Percentiles rank a stretch among this genome's conserved stretches.
Conservation (phyloP, 1,140 invertebrate genomes). For the Xylocopa sonorina region DNA sequence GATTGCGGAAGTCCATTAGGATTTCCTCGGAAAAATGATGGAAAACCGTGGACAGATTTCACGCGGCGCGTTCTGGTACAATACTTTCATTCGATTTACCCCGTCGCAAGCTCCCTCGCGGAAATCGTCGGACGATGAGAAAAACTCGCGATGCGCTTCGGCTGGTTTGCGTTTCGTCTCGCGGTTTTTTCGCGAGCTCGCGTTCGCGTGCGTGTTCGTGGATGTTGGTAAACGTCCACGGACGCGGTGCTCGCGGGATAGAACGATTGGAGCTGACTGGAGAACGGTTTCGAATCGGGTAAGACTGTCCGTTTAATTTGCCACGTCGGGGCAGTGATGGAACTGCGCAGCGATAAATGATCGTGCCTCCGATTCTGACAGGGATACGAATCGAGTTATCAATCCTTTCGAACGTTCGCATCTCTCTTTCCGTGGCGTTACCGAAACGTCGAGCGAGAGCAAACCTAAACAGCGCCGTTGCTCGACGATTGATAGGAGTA, state of each 20-base stretch:
- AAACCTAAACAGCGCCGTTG: no score
- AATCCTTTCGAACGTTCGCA: not conserved
- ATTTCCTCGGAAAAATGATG: conserved; percentile 23
- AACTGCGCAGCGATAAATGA: not conserved
- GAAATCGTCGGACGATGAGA: no score
- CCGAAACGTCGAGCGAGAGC: no score
- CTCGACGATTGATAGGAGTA: no score
- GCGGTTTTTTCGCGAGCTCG: not conserved
- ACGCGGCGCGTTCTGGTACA: no score
- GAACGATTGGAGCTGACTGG: not conserved
- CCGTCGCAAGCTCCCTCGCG: no score
- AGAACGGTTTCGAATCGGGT: not conserved
- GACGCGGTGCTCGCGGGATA: not conserved
- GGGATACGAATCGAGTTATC: conserved; percentile 17
- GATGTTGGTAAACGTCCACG: not conserved
- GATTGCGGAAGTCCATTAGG: conserved; percentile 35
- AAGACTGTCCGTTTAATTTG: conserved; percentile 11
- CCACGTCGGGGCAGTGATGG: not conserved
- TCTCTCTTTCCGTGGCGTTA: not conserved
- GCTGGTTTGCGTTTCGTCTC: not conserved
- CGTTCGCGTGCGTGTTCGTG: no score
- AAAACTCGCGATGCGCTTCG: conserved; percentile 7
- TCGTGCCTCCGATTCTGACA: not conserved
- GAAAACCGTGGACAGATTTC: not conserved
- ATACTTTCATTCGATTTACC: conserved; percentile 20